These are phyloP conservation scores for Calameuta pallipes DNA, from an alignment of 2,888 invertebrate species.

Conservation along the genomic window DNA sequence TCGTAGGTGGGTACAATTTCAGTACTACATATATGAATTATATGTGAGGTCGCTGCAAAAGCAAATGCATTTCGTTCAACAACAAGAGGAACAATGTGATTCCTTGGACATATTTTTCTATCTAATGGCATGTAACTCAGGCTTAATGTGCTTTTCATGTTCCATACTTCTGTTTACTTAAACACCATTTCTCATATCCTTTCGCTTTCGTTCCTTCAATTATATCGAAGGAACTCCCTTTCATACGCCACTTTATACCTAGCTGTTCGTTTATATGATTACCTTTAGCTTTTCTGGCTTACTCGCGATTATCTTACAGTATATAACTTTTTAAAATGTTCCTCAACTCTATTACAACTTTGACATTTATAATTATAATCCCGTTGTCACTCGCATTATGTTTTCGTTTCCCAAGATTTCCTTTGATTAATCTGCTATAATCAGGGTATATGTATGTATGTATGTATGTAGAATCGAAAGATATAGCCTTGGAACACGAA, in stretches of 20 bases:
- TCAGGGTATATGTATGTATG: background rate
- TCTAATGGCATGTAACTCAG: slow-evolving; percentile 41
- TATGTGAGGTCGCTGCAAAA: background rate
- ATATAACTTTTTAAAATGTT: background rate
- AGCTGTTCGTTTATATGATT: background rate
- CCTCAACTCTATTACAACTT: background rate
- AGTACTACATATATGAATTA: background rate
- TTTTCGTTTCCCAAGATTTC: background rate
- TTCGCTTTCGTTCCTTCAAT: background rate
- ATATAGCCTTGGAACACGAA: background rate
- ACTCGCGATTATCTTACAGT: background rate
- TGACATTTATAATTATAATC: background rate
- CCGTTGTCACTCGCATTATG: background rate
- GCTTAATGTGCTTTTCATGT: slow-evolving; percentile 36
- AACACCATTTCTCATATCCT: background rate
- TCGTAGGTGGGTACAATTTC: background rate
- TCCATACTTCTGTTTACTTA: background rate
- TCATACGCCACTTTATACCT: background rate
- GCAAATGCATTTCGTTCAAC: background rate
- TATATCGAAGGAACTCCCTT: background rate
- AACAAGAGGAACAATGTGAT: background rate
- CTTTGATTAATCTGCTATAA: background rate
- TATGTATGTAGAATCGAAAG: background rate
- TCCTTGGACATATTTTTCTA: background rate
- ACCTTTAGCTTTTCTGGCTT: background rate